Percentiles rank a stretch among this genome's conserved stretches.
Evolutionary conservation across 2,888 invertebrate genomes (phyloP).

Genomic region (Leptopilina drosophilae): DNA sequence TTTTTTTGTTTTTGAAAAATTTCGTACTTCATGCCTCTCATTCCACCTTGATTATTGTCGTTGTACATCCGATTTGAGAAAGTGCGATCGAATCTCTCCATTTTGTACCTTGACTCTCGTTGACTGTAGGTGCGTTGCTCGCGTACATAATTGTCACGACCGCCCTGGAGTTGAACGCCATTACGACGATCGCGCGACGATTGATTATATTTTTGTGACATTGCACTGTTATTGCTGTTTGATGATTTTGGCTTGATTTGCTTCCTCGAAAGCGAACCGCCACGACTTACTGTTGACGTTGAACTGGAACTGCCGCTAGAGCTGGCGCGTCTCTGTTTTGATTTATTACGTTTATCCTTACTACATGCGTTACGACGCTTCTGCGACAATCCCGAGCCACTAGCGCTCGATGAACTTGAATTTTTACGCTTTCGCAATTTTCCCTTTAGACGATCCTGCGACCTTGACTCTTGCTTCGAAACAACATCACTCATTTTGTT

Average conservation of each 20-base stretch:
- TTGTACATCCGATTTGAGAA: slow-evolving; percentile 32
- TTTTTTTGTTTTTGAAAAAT: slow-evolving; percentile 2
- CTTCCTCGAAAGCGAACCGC: slow-evolving; percentile 39
- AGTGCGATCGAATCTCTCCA: slow-evolving; percentile 28
- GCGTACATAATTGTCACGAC: slow-evolving; percentile 24
- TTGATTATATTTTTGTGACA: slow-evolving; percentile 31
- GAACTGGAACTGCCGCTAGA: slow-evolving; percentile 62
- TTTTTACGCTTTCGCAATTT: slow-evolving; percentile 57
- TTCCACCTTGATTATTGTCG: slow-evolving; percentile 33
- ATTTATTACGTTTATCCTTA: slow-evolving; percentile 65
- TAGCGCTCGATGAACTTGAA: slow-evolving; percentile 18
- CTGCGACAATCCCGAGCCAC: slow-evolving; percentile 55
- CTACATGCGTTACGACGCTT: slow-evolving; percentile 61
- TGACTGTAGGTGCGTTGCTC: slow-evolving; percentile 34
- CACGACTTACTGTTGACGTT: slow-evolving; percentile 50
- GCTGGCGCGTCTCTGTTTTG: slow-evolving; percentile 58
- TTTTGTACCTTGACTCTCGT: slow-evolving; percentile 29
- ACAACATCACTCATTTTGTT: slow-evolving; percentile 39
- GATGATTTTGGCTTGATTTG: slow-evolving; percentile 25
- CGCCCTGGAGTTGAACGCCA: slow-evolving; percentile 26
- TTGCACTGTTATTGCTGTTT: not conserved
- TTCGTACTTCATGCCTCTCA: slow-evolving; percentile 41
- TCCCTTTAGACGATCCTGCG: slow-evolving; percentile 56
- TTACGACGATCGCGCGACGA: slow-evolving; percentile 29
- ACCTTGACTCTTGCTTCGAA: slow-evolving; percentile 55